A percentile compares a stretch with the other conserved stretches of the same genome.
These are phyloP conservation scores for Rhogogaster chlorosoma DNA, from an alignment of 2,888 invertebrate species.

Conservation along the genomic window DNA sequence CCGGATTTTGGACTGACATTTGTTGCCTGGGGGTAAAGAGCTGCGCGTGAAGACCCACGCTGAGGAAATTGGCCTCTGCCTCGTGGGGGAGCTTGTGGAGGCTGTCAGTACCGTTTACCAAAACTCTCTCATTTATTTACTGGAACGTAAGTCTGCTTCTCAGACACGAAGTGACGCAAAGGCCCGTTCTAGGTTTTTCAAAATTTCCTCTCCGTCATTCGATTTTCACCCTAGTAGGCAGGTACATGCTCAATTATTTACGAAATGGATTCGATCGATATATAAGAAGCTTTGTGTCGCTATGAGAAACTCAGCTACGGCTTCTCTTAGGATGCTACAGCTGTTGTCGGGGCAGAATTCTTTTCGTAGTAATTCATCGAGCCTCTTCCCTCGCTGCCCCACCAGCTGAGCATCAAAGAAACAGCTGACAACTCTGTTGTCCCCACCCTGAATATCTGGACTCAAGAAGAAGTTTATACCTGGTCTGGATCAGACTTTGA, in stretches of 20 bases:
- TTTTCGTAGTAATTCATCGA: slow-evolving; percentile 31
- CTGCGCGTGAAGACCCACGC: slow-evolving; percentile 23
- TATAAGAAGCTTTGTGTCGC: not conserved
- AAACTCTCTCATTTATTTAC: slow-evolving; percentile 3
- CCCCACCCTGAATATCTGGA: slow-evolving; percentile 3
- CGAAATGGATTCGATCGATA: slow-evolving; percentile 11
- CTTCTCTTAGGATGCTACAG: slow-evolving; percentile 26
- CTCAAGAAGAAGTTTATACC: slow-evolving; percentile 23
- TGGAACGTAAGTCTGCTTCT: not conserved
- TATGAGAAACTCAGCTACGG: not conserved
- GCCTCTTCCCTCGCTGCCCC: not conserved
- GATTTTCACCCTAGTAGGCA: not conserved
- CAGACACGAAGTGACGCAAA: not conserved
- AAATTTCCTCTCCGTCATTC: not conserved
- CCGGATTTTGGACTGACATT: not conserved
- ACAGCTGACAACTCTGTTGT: slow-evolving; percentile 45
- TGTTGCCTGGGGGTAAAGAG: not conserved
- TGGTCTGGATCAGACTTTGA: not conserved
- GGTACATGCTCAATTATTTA: not conserved
- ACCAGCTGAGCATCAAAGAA: slow-evolving; percentile 33
- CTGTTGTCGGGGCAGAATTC: slow-evolving; percentile 36
- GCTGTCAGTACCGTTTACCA: not conserved
- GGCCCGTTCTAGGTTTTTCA: not conserved
- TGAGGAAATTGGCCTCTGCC: slow-evolving; percentile 21
- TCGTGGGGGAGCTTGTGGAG: slow-evolving; percentile 33